A percentile compares a stretch with the other conserved stretches of the same genome.
Evolutionary conservation across 2,888 invertebrate species (phyloP).

Genomic region (Julus scanicus): DNA sequence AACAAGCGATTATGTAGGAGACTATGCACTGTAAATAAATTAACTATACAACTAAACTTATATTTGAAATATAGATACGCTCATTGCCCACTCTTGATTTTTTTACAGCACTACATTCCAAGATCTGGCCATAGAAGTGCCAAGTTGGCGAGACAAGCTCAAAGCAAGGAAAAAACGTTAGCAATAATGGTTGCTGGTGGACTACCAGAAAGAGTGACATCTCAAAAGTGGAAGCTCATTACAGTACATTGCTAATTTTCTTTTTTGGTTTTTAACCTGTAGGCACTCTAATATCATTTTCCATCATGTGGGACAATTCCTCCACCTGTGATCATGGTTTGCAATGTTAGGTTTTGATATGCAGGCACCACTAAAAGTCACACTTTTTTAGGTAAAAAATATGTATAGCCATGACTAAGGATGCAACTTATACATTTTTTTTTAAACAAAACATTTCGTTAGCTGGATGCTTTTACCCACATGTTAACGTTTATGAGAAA

Average conservation of each 20-base stretch:
- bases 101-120: constrained; percentile 89
- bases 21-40: not conserved
- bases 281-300: constrained; percentile 91
- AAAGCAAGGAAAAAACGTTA: constrained; percentile 98
- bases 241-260: not conserved
- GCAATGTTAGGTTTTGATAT: constrained; percentile 96
- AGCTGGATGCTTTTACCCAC: too few relatives aligned
- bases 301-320: constrained; percentile 95
- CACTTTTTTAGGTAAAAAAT: not conserved
- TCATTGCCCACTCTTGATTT: not conserved
- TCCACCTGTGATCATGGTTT: constrained; percentile 99
- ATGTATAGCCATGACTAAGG: not conserved
- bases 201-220: constrained; percentile 91
- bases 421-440: constrained; percentile 9
- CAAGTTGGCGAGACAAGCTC: constrained; percentile 97
- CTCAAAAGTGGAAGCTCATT: constrained; percentile 70
- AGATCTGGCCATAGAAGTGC: constrained; percentile 99
- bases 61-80: not conserved
- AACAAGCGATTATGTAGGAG: constrained; percentile 51
- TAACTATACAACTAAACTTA: not conserved
- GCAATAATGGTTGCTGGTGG: constrained; percentile 99
- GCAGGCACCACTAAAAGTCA: constrained; percentile 73
- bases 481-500: too few relatives aligned
- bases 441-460: too few relatives aligned
- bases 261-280: constrained; percentile 55